Evolutionary conservation across 2,888 invertebrate genomes (phyloP).

Genomic region (Liodrosophila aerea): DNA sequence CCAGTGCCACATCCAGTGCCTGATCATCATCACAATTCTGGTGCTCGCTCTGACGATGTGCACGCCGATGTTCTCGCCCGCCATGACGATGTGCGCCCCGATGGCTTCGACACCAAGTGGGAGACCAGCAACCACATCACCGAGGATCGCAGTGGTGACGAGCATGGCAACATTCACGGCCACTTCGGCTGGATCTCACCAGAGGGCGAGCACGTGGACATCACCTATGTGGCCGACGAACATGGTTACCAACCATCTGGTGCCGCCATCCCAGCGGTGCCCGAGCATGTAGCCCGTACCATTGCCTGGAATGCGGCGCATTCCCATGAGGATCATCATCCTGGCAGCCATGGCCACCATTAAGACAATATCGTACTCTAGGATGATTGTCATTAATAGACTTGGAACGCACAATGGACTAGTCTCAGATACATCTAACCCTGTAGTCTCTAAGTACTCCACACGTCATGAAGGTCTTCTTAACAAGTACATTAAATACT

Average conservation of each 20-base stretch:
- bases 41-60: slow-evolving; percentile 15
- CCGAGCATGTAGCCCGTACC: slow-evolving; percentile 24
- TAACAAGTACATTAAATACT: slow-evolving; percentile 41
- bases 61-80: slow-evolving; percentile 32
- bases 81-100: slow-evolving; percentile 60
- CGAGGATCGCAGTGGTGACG: slow-evolving; percentile 61
- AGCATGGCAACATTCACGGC: slow-evolving; percentile 74
- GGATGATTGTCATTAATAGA: slow-evolving; percentile 6
- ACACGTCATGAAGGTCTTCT: slow-evolving; percentile 8
- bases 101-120: slow-evolving; percentile 71
- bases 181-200: slow-evolving; percentile 71
- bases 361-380: slow-evolving; percentile 4
- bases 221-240: slow-evolving; percentile 76
- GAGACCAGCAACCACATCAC: slow-evolving; percentile 69
- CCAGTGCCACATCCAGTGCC: slow-evolving; percentile 13
- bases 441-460: slow-evolving; percentile 37
- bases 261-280: slow-evolving; percentile 26
- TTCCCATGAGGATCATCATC: slow-evolving; percentile 18
- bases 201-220: slow-evolving; percentile 68
- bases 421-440: slow-evolving; percentile 17
- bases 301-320: slow-evolving; percentile 28
- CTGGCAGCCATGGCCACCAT: slow-evolving; percentile 24
- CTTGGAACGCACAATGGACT: slow-evolving; percentile 34
- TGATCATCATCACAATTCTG: slow-evolving; percentile 16
- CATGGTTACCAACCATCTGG: slow-evolving; percentile 71